Percentiles rank a stretch among this genome's conserved stretches.
phyloP scores from a whole-genome alignment of 2,113 vertebrate genomes.

The Sinocyclocheilus anshuiensis region DNA sequence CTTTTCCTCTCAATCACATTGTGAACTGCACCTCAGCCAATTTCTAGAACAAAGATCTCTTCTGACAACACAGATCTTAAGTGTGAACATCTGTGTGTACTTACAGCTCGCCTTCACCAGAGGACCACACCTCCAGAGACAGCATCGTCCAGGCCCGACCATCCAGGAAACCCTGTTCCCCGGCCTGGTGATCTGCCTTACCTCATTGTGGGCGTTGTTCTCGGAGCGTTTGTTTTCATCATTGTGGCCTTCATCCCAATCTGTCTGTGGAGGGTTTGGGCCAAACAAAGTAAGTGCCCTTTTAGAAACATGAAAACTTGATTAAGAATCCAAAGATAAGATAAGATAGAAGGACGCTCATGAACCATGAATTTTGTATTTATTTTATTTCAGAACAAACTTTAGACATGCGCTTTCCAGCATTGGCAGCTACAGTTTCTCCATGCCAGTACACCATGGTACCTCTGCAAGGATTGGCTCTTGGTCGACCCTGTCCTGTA shows the following conservation, averaged over 20 bases:
- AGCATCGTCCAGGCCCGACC: constrained; percentile 41
- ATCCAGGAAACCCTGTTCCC: constrained; percentile 75
- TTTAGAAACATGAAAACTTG: background rate
- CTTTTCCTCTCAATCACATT: background rate
- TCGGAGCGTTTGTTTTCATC: constrained; percentile 90
- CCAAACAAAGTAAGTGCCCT: constrained; percentile 90
- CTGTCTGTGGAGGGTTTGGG: constrained; percentile 95
- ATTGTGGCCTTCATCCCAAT: constrained; percentile 95
- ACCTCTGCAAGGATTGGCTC: constrained; percentile 82
- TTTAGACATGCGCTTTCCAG: constrained; percentile 86
- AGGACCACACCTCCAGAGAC: constrained; percentile 72
- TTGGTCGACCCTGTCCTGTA: constrained; percentile 76
- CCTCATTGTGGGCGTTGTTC: constrained; percentile 88
- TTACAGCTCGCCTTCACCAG: constrained; percentile 78
- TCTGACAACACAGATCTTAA: background rate
- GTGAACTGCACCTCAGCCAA: background rate
- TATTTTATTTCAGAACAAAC: constrained; percentile 83
- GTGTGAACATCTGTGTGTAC: background rate
- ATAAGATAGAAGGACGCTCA: background rate
- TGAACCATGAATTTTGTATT: background rate
- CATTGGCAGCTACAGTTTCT: constrained; percentile 78
- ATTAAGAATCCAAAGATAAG: background rate
- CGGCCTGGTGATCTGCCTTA: constrained; percentile 92
- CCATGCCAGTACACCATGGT: constrained; percentile 98
- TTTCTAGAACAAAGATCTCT: background rate